Evolutionary conservation across 1,140 invertebrate species (phyloP).

Genomic region (Galendromus occidentalis): DNA sequence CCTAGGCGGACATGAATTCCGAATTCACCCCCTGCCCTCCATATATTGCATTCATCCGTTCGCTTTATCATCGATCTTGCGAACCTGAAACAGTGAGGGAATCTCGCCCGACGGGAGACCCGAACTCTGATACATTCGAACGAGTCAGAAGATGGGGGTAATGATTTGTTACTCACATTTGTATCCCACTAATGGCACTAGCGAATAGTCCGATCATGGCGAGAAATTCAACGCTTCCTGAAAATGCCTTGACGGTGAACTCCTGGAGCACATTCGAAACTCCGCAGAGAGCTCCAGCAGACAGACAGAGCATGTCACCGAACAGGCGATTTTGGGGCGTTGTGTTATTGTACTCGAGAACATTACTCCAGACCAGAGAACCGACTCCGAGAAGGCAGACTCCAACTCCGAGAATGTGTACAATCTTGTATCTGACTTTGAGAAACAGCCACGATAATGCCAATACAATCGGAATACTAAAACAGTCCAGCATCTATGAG

Average conservation of each 20-base stretch:
- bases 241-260: slow-evolving; percentile 53
- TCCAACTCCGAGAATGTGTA: slow-evolving; percentile 56
- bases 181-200: slow-evolving; percentile 49
- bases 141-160: no score
- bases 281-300: slow-evolving; percentile 57
- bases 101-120: no score
- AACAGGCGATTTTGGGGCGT: slow-evolving; percentile 49
- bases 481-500: slow-evolving; percentile 62
- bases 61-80: no score
- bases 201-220: slow-evolving; percentile 64
- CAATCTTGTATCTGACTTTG: slow-evolving; percentile 43
- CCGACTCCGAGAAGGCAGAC: slow-evolving; percentile 59
- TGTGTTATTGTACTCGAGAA: slow-evolving; percentile 38
- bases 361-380: slow-evolving; percentile 60
- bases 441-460: slow-evolving; percentile 46
- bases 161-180: slow-evolving; percentile 40
- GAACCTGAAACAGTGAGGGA: no score
- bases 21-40: no score
- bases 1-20: slow-evolving; percentile 10
- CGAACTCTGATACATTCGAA: no score
- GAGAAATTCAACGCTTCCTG: slow-evolving; percentile 53
- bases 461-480: slow-evolving; percentile 59
- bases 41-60: no score
- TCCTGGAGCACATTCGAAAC: slow-evolving; percentile 63
- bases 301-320: slow-evolving; percentile 60